phyloP scores from a whole-genome alignment of 2,888 invertebrate species.

The Callinectes sapidus region DNA sequence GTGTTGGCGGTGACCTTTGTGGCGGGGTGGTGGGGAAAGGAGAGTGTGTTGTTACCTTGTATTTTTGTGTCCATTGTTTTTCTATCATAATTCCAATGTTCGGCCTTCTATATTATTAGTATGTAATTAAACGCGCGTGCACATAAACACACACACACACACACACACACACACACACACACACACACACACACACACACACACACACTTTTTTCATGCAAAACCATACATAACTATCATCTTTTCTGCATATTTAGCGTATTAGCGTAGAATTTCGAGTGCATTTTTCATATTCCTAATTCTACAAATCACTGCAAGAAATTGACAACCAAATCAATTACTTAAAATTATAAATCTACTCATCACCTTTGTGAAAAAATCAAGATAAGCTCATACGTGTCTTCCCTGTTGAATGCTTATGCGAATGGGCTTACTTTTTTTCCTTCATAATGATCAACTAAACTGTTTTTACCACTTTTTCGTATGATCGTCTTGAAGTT shows the following conservation, averaged over 20 bases:
- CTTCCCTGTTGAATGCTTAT: background rate
- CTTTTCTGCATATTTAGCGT: too few species aligned
- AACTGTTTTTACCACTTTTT: background rate
- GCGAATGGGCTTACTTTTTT: background rate
- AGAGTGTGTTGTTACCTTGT: background rate
- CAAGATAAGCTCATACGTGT: background rate
- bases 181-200: too few species aligned
- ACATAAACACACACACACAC: background rate
- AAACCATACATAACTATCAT: too few species aligned
- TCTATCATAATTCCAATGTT: background rate
- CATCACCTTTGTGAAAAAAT: background rate
- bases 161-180: background rate
- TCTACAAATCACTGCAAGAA: background rate
- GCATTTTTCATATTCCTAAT: background rate
- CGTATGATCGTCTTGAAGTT: background rate
- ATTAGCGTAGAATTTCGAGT: too few species aligned
- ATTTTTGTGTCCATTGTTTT: background rate
- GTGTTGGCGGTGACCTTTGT: conserved; percentile 15
- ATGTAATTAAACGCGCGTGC: background rate
- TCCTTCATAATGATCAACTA: background rate
- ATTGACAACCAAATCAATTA: background rate
- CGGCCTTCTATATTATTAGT: background rate
- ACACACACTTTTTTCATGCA: background rate
- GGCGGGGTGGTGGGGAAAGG: background rate
- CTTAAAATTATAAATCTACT: background rate